Percentiles rank a stretch among this genome's conserved stretches.
phyloP scores from a whole-genome alignment of 2,888 invertebrate genomes.

The Parapristionchus giblindavisi region DNA sequence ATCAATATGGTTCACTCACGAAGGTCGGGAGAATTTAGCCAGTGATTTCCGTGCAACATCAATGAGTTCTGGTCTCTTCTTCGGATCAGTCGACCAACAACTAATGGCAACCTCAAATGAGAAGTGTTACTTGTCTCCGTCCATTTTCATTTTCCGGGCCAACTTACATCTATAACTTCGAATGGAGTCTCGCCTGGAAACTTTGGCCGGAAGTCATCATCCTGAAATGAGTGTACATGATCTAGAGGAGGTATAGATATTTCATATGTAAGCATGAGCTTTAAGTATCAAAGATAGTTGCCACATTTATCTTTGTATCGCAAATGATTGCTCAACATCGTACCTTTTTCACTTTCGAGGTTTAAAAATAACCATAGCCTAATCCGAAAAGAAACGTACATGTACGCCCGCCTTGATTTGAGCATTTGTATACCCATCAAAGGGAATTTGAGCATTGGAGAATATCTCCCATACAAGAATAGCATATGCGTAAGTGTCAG shows the following conservation, averaged over 20 bases:
- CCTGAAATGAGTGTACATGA: not conserved
- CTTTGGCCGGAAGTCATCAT: not conserved
- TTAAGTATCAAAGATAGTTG: no score
- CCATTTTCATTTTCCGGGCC: no score
- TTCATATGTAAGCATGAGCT: no score
- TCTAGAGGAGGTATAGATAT: not conserved
- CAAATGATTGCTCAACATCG: not conserved
- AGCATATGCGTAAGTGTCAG: conserved; percentile 24
- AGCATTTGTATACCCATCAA: conserved; percentile 16
- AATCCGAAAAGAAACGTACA: not conserved
- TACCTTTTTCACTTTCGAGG: not conserved
- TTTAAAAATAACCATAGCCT: not conserved
- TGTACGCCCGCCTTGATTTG: conserved; percentile 19
- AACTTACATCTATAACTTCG: conserved; percentile 12
- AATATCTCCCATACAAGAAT: conserved; percentile 31
- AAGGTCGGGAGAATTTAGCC: no score
- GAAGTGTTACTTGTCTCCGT: no score
- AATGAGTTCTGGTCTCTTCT: no score
- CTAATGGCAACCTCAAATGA: no score
- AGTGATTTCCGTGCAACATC: no score
- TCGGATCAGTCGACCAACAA: no score
- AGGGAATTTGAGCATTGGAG: conserved; percentile 25
- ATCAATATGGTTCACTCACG: no score
- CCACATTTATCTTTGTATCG: no score
- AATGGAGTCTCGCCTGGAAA: conserved; percentile 3